Evolutionary conservation across 2,888 invertebrate genomes (phyloP), one percentile per base, ranked within the genome.

Genomic region (Agriopis aurantiaria): DNA sequence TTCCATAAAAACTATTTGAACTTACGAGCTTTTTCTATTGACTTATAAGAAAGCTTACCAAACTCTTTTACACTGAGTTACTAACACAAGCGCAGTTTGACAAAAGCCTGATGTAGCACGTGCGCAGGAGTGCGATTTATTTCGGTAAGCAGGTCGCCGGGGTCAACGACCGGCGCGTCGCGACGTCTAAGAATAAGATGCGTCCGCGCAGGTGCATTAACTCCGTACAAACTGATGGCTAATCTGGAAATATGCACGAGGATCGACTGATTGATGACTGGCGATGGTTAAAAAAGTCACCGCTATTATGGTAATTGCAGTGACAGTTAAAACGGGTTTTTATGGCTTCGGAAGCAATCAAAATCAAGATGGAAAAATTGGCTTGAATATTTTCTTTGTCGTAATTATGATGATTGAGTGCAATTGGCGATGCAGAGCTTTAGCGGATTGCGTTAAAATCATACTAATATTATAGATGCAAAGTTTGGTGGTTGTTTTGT

Each of bases 61-160:
- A 23, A 43, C 41, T 49, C 48, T 55, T 51, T 59, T 62, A 51
- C 43, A 33, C 33, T 33, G 33, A 33, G 33, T 33, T 33, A 55
- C 65, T 17, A 60, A 59, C 62, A 59, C 55, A 60, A 66, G 61
- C 61, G 12, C 58, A 75, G 71, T 78, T 75, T 78, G 78, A 82
- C 84, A 84, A 82, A 82, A 81, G 81, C 76, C 76, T 68, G 72
- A 79, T 80, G 78, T 78, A 82, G 87, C 88, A 85, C 87, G 88
- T 87, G 89, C 83, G 81, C 83, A 83, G 68, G 74, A 74, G 75
- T 73, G 69, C 85, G 84, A 84, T 85, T 85, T 93, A 93, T 93
- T 92, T 93, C 88, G 89, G 92, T 90, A 93, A 92, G 88, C 90
- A 88, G 93, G 93, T 93, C 93, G 92, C 75, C 74, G 88, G 86